phyloP scores from a whole-genome alignment of 2,888 invertebrate species.

The Taphrorychus bicolor region DNA sequence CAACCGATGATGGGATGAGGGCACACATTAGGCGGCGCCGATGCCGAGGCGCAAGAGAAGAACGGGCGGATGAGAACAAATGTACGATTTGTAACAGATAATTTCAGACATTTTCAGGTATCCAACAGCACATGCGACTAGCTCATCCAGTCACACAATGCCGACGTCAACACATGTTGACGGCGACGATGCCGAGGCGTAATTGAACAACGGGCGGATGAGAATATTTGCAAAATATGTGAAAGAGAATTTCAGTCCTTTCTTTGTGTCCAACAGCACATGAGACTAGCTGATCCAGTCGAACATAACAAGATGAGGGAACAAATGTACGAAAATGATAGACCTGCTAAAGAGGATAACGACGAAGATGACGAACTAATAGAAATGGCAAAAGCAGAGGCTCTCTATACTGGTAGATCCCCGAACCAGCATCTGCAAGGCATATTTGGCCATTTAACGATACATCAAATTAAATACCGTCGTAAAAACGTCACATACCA shows the following conservation, averaged over 20 bases:
- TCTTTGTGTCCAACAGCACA: too few relatives aligned
- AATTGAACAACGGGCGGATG: too few relatives aligned
- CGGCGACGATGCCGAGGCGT: too few relatives aligned
- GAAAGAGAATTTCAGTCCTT: too few relatives aligned
- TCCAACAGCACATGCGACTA: slow-evolving; percentile 22
- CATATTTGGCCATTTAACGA: background rate
- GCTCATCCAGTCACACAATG: too few relatives aligned
- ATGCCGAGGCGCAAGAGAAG: slow-evolving; percentile 20
- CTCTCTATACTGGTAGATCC: background rate
- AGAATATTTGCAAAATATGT: too few relatives aligned
- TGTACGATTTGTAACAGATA: slow-evolving; percentile 24
- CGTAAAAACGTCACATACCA: background rate
- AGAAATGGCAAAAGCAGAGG: background rate
- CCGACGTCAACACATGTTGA: too few relatives aligned
- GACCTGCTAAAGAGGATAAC: background rate
- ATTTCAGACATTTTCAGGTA: slow-evolving; percentile 34
- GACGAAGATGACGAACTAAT: background rate
- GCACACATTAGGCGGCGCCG: slow-evolving; percentile 20
- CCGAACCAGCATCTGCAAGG: background rate
- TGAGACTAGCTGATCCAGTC: too few relatives aligned
- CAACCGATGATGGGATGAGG: background rate
- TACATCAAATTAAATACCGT: slow-evolving; percentile 12
- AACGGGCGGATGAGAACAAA: background rate
- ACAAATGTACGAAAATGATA: slow-evolving; percentile 3
- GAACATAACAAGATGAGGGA: slow-evolving; percentile 27